Evolutionary conservation across 1,140 invertebrate species (phyloP).

Genomic region (Chymomyza costata): DNA sequence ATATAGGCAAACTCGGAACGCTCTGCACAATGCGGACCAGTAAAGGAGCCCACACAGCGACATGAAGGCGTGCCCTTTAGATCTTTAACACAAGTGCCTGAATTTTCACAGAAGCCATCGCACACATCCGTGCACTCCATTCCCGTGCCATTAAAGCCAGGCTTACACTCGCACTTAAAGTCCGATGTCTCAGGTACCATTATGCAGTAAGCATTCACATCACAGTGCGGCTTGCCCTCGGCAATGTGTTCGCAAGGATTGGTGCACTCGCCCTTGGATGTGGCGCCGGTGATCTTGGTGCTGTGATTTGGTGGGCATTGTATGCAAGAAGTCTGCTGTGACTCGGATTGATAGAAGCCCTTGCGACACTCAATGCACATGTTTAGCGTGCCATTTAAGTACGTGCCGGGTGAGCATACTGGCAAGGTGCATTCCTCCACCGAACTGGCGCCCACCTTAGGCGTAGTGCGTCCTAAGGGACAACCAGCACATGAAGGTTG

Average conservation of each 20-base stretch:
- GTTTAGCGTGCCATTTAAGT: constrained; percentile 89
- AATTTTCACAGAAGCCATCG: constrained; percentile 91
- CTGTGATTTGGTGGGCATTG: constrained; percentile 95
- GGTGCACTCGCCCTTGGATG: constrained; percentile 87
- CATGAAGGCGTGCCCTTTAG: constrained; percentile 88
- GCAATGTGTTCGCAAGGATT: constrained; percentile 90
- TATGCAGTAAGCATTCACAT: constrained; percentile 91
- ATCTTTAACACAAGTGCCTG: constrained; percentile 93
- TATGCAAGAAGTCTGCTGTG: constrained; percentile 91
- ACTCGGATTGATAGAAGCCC: constrained; percentile 94
- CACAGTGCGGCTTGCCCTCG: constrained; percentile 86
- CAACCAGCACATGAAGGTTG: constrained; percentile 92
- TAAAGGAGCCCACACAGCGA: constrained; percentile 92
- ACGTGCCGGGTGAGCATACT: constrained; percentile 88
- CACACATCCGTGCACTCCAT: constrained; percentile 90
- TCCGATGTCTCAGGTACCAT: constrained; percentile 89
- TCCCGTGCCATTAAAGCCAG: constrained; percentile 93
- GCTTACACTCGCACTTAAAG: constrained; percentile 95
- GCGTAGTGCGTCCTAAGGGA: constrained; percentile 91
- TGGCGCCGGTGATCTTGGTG: constrained; percentile 86
- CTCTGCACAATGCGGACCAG: constrained; percentile 91
- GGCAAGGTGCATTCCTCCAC: constrained; percentile 94
- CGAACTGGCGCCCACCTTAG: constrained; percentile 85
- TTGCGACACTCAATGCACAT: constrained; percentile 92
- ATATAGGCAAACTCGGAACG: constrained; percentile 97